A percentile compares a stretch with the other conserved stretches of the same genome.
Conservation (phyloP, 1,140 invertebrate genomes). For the Drosophila nebulosa region DNA sequence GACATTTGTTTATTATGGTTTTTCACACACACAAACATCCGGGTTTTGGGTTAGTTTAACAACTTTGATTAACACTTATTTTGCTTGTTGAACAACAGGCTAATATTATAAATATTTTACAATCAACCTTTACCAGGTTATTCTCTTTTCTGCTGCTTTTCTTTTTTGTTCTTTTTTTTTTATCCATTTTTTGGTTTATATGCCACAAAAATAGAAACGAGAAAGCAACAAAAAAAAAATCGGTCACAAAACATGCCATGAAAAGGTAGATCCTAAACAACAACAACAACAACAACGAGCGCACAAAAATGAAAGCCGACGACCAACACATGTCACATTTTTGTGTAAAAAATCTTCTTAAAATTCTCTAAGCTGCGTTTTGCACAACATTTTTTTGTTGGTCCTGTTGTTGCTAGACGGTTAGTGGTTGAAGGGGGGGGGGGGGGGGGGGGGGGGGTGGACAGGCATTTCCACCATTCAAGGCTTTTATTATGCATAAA, state of each 20-base stretch:
- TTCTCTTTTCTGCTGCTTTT: no score
- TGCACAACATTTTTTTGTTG: constrained; percentile 28
- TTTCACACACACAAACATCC: not conserved
- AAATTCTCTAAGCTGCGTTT: constrained; percentile 61
- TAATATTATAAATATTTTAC: constrained; percentile 44
- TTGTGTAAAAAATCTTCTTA: constrained; percentile 65
- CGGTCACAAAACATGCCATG: not conserved
- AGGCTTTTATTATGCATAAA: constrained; percentile 48
- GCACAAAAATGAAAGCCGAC: constrained; percentile 36
- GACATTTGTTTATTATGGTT: no score
- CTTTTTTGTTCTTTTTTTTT: not conserved
- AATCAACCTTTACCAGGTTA: constrained; percentile 1
- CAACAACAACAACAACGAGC: constrained; percentile 22
- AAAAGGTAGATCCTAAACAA: constrained; percentile 11
- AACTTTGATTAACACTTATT: not conserved
- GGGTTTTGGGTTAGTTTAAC: not conserved
- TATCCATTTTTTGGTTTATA: not conserved
- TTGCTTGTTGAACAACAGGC: constrained; percentile 24
- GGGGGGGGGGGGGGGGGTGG: no score
- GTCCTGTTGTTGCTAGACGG: not conserved
- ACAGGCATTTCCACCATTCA: constrained; percentile 21
- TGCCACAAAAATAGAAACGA: constrained; percentile 3
- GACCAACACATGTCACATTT: constrained; percentile 73
- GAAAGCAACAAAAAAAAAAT: constrained; percentile 19
- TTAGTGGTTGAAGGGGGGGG: not conserved